Evolutionary conservation across 1,140 invertebrate species (phyloP).

Genomic region (Zaprionus africanus): DNA sequence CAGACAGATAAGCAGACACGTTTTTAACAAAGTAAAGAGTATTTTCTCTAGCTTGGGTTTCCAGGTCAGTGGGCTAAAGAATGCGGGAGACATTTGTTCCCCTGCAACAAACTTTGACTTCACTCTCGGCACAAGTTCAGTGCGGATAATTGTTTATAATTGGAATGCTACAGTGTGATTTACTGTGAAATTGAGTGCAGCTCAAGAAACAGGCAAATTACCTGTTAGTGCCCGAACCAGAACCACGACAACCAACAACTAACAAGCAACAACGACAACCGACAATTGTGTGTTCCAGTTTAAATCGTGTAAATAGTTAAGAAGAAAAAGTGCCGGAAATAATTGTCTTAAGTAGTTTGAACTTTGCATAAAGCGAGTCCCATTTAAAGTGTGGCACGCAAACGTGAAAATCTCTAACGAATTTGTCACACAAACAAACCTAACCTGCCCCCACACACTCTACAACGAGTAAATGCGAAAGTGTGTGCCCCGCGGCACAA

Average conservation of each 20-base stretch:
- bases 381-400: conserved; percentile 17
- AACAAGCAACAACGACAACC: conserved; percentile 30
- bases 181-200: conserved; percentile 69
- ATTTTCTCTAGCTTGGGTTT: conserved; percentile 60
- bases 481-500: conserved; percentile 26
- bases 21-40: conserved; percentile 3
- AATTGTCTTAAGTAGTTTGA: conserved; percentile 80
- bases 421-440: conserved; percentile 5
- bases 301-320: conserved; percentile 29
- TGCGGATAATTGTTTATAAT: conserved; percentile 72
- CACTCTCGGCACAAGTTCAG: conserved; percentile 50
- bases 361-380: conserved; percentile 57
- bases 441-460: conserved; percentile 1
- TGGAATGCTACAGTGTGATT: conserved; percentile 70
- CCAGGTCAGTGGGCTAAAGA: conserved; percentile 67
- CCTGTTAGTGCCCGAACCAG: conserved; percentile 6
- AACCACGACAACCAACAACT: conserved; percentile 32
- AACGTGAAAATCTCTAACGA: not conserved
- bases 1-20: not conserved
- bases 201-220: conserved; percentile 52
- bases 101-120: conserved; percentile 50
- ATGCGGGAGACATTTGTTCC: conserved; percentile 6
- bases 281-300: conserved; percentile 61
- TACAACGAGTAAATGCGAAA: conserved; percentile 20
- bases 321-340: conserved; percentile 78